Conservation (phyloP, 1,140 invertebrate species). For the Drosophila auraria region DNA sequence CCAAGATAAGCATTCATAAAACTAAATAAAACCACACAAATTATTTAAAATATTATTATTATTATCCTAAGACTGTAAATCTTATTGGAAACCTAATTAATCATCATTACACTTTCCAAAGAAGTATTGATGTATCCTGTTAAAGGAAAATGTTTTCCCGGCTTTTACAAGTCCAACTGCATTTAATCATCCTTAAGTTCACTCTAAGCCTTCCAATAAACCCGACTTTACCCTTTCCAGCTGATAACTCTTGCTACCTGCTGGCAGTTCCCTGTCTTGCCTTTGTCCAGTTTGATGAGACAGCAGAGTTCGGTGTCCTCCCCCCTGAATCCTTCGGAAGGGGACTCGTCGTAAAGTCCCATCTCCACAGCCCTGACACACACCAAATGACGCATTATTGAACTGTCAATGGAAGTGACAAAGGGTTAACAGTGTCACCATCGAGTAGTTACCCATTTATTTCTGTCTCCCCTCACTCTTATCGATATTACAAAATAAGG, state of each 20-base stretch:
- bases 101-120: neutral
- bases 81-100: too few relatives aligned
- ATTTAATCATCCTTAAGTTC: constrained; percentile 6
- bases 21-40: too few relatives aligned
- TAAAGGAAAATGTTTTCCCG: neutral
- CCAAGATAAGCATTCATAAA: too few relatives aligned
- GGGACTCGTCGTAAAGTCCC: constrained; percentile 17
- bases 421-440: constrained; percentile 78
- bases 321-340: constrained; percentile 1
- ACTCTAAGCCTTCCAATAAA: constrained; percentile 1
- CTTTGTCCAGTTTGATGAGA: constrained; percentile 51
- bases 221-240: constrained; percentile 16
- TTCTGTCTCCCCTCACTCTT: constrained; percentile 14
- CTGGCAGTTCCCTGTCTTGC: constrained; percentile 27
- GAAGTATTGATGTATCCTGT: neutral
- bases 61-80: too few relatives aligned
- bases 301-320: constrained; percentile 13
- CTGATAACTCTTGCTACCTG: constrained; percentile 27
- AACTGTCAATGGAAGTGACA: constrained; percentile 82
- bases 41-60: too few relatives aligned
- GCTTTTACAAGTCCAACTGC: neutral
- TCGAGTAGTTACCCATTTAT: constrained; percentile 61
- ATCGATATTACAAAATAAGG: constrained; percentile 6
- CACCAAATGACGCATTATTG: constrained; percentile 80
- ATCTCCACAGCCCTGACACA: constrained; percentile 30